A percentile compares a stretch with the other conserved stretches of the same genome.
Evolutionary conservation across 2,888 invertebrate species (phyloP).

Genomic region (Parascotia fuliginaria): DNA sequence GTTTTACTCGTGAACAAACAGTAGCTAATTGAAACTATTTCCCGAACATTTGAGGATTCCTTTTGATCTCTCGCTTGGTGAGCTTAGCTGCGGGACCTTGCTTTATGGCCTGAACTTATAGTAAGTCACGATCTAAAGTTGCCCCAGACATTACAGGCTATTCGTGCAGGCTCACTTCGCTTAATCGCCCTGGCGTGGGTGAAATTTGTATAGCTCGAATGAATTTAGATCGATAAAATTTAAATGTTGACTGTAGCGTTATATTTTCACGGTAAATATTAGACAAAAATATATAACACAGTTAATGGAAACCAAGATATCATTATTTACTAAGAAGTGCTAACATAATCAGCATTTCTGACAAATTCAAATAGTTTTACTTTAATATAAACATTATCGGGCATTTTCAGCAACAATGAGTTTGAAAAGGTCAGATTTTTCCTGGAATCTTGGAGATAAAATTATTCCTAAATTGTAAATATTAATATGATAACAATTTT

Average conservation of each 20-base stretch:
- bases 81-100: constrained; percentile 30
- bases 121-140: constrained; percentile 43
- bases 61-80: constrained; percentile 48
- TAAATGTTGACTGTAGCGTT: not conserved
- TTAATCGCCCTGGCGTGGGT: constrained; percentile 31
- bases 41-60: constrained; percentile 49
- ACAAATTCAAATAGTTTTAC: no score
- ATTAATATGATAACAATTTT: no score
- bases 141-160: constrained; percentile 22
- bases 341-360: no score
- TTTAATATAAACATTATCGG: no score
- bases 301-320: no score
- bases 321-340: no score
- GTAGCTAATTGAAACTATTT: constrained; percentile 63
- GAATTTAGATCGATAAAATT: constrained; percentile 22
- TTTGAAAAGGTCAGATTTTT: no score
- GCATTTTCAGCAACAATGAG: no score
- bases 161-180: constrained; percentile 24
- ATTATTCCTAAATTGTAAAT: no score
- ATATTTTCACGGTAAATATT: no score
- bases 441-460: no score
- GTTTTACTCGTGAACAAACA: constrained; percentile 43
- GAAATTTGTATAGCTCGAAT: constrained; percentile 14
- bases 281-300: no score
- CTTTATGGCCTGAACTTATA: constrained; percentile 37